Evolutionary conservation across 1,140 invertebrate genomes (phyloP).

Genomic region (Eriosoma lanigerum): DNA sequence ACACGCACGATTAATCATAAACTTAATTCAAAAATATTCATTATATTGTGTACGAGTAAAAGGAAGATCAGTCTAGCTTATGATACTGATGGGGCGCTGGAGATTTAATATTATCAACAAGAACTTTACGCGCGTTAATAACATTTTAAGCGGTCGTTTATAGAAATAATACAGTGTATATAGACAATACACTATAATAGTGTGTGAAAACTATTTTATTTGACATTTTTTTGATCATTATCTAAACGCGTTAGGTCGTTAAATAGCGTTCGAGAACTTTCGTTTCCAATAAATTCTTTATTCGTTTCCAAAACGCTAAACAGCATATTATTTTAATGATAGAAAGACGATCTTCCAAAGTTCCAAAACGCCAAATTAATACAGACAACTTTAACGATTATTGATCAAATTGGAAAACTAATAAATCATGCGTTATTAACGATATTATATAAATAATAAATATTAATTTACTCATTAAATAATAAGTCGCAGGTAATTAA

Average conservation of each 20-base stretch:
- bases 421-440: neutral
- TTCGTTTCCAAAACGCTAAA: neutral
- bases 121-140: neutral
- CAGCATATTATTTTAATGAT: neutral
- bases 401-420: neutral
- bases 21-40: conserved; percentile 13
- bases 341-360: no score
- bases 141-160: neutral
- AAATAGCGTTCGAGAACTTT: neutral
- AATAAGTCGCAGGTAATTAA: no score
- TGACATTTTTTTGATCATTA: neutral
- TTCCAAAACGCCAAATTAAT: no score
- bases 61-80: neutral
- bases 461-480: no score
- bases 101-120: neutral
- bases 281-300: neutral
- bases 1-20: conserved; percentile 9
- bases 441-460: no score
- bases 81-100: neutral
- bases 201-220: neutral
- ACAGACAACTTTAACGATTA: neutral
- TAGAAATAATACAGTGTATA: neutral
- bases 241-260: neutral
- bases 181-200: no score
- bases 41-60: neutral